These are phyloP conservation scores for Stictonetta naevosa DNA, from an alignment of 2,113 vertebrate species.

Conservation along the genomic window DNA sequence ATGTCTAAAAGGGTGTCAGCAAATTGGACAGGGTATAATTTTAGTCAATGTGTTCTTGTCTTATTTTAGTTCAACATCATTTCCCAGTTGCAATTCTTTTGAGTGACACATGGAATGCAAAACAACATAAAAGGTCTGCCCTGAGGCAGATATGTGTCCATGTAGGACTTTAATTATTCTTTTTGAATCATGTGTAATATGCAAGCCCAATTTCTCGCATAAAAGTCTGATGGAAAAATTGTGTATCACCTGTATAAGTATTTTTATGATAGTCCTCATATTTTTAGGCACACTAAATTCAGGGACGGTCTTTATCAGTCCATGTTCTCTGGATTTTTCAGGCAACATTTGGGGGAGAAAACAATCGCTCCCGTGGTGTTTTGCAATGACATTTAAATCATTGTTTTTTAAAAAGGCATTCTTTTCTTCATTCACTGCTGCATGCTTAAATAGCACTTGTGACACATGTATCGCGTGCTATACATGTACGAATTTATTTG, in stretches of 20 bases:
- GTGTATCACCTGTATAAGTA: conserved; percentile 61
- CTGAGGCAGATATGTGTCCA: conserved; percentile 77
- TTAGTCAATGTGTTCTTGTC: conserved; percentile 77
- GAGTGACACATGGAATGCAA: conserved; percentile 78
- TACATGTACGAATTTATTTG: neutral
- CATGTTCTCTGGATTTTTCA: conserved; percentile 24
- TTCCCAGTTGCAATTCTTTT: conserved; percentile 79
- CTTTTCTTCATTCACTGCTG: conserved; percentile 9
- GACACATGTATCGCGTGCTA: neutral
- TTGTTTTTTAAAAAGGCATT: neutral
- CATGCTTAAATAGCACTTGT: neutral
- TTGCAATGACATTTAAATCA: conserved; percentile 19
- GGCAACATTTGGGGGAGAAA: conserved; percentile 48
- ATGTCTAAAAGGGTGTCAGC: conserved; percentile 77
- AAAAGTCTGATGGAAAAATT: conserved; percentile 57
- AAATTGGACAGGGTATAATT: conserved; percentile 80
- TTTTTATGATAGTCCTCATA: conserved; percentile 36
- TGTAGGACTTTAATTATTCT: conserved; percentile 81
- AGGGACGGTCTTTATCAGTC: conserved; percentile 38
- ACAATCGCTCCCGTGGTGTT: conserved; percentile 12
- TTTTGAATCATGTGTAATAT: conserved; percentile 76
- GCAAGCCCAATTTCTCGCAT: conserved; percentile 60
- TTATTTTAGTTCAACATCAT: conserved; percentile 82
- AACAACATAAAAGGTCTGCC: conserved; percentile 81
- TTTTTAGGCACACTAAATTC: conserved; percentile 62